Conservation (phyloP, 2,797 vertebrate species). For the Tamandua tetradactyla region DNA sequence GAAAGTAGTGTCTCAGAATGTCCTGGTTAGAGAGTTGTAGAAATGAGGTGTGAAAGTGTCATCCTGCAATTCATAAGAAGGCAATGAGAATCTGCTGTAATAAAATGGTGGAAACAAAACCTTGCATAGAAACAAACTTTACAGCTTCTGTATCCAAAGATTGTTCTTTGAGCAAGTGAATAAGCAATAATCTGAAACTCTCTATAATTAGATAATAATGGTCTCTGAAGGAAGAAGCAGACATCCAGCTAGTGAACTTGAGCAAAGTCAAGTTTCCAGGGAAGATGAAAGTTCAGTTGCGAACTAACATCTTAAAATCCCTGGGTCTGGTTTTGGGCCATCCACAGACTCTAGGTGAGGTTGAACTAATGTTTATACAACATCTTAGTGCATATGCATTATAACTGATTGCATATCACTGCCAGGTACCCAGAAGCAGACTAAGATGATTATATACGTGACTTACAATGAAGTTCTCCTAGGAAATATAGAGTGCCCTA, state of each 20-base stretch:
- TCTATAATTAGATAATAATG: neutral
- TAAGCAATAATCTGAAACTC: neutral
- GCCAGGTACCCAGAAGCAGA: neutral
- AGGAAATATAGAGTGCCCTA: neutral
- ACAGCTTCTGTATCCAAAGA: neutral
- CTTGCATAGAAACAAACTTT: neutral
- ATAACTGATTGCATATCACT: neutral
- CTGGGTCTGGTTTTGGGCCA: neutral
- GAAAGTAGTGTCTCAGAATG: neutral
- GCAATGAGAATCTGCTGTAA: neutral
- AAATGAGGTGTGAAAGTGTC: neutral
- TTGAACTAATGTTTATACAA: neutral
- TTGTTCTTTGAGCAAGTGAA: neutral
- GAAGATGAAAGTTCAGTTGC: neutral
- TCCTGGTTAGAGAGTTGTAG: neutral
- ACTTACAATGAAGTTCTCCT: neutral
- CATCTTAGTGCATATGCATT: rapidly evolving
- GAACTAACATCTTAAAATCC: neutral
- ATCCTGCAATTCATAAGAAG: too few relatives aligned
- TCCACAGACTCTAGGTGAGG: neutral
- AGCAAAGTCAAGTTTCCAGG: neutral
- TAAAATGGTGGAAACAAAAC: neutral
- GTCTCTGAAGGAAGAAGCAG: neutral
- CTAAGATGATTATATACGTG: neutral
- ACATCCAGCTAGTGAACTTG: neutral